Base-by-base conservation (phyloP, 2,113 vertebrate genomes). In the Marcusenius ussheri region DNA sequence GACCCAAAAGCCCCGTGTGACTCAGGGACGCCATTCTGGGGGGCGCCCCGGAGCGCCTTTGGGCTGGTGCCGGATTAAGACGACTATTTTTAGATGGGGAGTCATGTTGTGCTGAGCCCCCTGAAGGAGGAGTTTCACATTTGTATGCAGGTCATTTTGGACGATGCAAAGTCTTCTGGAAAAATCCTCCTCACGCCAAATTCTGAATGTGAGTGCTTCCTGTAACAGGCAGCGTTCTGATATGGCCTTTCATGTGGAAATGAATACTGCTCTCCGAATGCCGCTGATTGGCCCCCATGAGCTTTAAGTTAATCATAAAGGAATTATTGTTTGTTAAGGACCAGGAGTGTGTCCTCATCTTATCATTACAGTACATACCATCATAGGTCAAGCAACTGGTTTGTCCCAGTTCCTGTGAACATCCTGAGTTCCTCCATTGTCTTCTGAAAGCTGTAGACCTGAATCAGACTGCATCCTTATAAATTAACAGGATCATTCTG, bases 141-240 rank as follows among this genome's bases (percentile, higher is more conserved):
- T 92, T 92, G 91, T 91, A 92, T 94, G 91, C 92, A 88, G 89
- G 88, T 92, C 91, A 85, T 91, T 93, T 92, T 56, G 66, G 88
- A 90, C 17, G 87, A 91, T 70, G 89, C 50, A 88, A 91, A 89
- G 46, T 91, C 9, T 89, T 91, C 87, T 83, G 87, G 89, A 91
- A 91, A 92, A 93, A 92, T 80, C 93, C 92, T 92, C 77, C 90
- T 87, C 84, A 70, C 87, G 86, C 80, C 88, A 88, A 51, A 88
- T 83, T 51, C 46, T 15, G 91, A 90, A 87, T 90, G 51, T 90
- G 89, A 58, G 90, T 35, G 86, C 90, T 91, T 58, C 91, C 90
- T 90, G 87, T 92, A 89, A 91, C 88, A 90, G 92, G 15, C 87
- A 90, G 90, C 90, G 56, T 91, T 91, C 88, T 88, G 90, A 50